These are phyloP conservation scores for Squalus acanthias DNA, from an alignment of 2,797 vertebrate genomes.

Conservation along the genomic window DNA sequence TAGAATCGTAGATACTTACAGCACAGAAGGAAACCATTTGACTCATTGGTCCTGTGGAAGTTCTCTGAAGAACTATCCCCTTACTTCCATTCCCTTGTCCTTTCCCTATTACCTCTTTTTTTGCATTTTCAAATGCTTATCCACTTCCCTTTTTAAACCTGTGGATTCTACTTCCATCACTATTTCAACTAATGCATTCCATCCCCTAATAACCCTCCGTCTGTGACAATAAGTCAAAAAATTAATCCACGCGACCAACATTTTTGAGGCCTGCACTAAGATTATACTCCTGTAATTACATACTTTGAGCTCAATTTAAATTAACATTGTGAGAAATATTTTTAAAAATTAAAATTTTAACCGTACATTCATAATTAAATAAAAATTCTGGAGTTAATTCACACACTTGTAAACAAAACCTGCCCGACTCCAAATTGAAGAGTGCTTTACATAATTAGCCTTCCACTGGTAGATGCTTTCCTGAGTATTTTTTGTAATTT, in stretches of 20 bases:
- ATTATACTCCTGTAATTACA: background rate
- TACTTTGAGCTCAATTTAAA: background rate
- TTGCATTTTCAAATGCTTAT: background rate
- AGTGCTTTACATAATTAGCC: background rate
- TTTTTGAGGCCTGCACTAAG: background rate
- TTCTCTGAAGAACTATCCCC: background rate
- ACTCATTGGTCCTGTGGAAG: background rate
- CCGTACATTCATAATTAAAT: background rate
- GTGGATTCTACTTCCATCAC: background rate
- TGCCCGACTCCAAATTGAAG: background rate
- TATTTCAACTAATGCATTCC: background rate
- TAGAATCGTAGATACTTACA: too few relatives aligned
- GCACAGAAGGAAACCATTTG: too few relatives aligned
- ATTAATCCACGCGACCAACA: background rate
- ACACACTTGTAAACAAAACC: conserved; percentile 13
- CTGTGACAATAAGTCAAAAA: background rate
- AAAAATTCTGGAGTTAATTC: background rate
- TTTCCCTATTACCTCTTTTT: too few relatives aligned
- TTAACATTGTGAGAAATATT: background rate
- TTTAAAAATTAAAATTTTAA: background rate
- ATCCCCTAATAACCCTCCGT: background rate
- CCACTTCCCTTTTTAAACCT: background rate
- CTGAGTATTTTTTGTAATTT: background rate
- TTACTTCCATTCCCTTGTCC: background rate
- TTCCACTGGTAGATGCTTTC: background rate